Conservation (phyloP, 2,888 invertebrate species). For the Uloborus plumipes region DNA sequence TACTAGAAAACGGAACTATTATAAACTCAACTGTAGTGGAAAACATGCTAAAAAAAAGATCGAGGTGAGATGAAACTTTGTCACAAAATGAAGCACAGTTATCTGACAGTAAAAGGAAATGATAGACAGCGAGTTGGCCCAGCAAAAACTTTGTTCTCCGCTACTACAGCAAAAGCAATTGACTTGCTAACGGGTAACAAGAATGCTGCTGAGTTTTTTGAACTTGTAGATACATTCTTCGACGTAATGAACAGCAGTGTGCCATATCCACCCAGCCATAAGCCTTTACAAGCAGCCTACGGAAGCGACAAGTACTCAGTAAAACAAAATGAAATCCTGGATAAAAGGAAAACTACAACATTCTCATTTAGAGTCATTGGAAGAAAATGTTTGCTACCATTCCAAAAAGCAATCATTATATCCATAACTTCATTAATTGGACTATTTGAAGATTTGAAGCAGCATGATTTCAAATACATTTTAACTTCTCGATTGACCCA, state of each 20-base stretch:
- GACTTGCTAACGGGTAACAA: neutral
- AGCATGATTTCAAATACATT: too few relatives aligned
- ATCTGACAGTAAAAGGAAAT: neutral
- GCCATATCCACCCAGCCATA: neutral
- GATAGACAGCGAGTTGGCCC: neutral
- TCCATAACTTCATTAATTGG: slow-evolving; percentile 10
- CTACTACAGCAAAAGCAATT: neutral
- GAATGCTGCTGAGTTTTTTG: slow-evolving; percentile 3
- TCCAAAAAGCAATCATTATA: slow-evolving; percentile 2
- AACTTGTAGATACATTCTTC: neutral
- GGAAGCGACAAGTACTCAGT: neutral
- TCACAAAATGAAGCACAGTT: neutral
- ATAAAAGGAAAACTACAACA: neutral
- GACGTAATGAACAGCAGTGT: slow-evolving; percentile 9
- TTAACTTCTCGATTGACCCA: too few relatives aligned
- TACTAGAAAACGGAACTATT: neutral
- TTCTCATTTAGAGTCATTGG: neutral
- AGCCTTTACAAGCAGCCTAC: slow-evolving; percentile 6
- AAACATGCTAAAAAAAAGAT: slow-evolving; percentile 2
- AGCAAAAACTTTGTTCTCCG: slow-evolving; percentile 9
- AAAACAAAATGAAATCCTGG: neutral
- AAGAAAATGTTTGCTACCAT: neutral
- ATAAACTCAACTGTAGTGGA: neutral
- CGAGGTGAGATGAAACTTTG: slow-evolving; percentile 1
- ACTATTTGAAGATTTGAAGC: neutral